These are phyloP conservation scores for Gallinago solitaria DNA, from an alignment of 2,797 vertebrate genomes.

Conservation along the genomic window DNA sequence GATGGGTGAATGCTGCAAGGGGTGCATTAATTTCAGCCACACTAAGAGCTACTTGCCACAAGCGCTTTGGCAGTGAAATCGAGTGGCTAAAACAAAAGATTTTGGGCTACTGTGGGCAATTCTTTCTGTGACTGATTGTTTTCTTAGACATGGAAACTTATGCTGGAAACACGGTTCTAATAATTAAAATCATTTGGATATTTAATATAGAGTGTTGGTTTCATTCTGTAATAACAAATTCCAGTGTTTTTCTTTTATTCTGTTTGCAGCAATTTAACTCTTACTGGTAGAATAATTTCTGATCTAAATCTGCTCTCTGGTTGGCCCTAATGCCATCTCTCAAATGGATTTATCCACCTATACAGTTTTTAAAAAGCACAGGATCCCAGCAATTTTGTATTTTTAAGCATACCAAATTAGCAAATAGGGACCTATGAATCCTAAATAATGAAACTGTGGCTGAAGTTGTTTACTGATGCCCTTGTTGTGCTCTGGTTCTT, in stretches of 20 bases:
- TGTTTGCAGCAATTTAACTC: not conserved
- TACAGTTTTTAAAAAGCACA: not conserved
- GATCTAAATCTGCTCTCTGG: not conserved
- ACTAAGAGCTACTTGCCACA: not conserved
- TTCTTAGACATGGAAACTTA: not conserved
- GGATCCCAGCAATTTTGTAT: not conserved
- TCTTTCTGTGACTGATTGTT: not conserved
- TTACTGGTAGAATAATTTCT: not conserved
- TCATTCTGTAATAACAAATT: constrained; percentile 1
- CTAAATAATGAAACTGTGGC: not conserved
- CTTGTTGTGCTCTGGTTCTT: not conserved
- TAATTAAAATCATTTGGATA: constrained; percentile 13
- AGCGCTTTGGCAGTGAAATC: not conserved
- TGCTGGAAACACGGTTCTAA: constrained; percentile 2
- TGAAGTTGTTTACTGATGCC: not conserved
- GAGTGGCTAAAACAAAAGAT: not conserved
- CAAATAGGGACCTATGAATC: not conserved
- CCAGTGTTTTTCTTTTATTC: not conserved
- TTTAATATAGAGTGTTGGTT: not conserved
- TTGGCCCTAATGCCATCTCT: not conserved
- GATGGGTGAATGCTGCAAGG: not conserved
- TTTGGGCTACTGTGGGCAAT: not conserved
- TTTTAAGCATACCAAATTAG: not conserved
- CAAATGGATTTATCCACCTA: not conserved
- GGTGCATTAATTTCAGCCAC: not conserved